A percentile compares a stretch with the other conserved stretches of the same genome.
These are phyloP conservation scores for Trachelus stipa DNA, from an alignment of 2,888 invertebrate species.

Conservation along the genomic window DNA sequence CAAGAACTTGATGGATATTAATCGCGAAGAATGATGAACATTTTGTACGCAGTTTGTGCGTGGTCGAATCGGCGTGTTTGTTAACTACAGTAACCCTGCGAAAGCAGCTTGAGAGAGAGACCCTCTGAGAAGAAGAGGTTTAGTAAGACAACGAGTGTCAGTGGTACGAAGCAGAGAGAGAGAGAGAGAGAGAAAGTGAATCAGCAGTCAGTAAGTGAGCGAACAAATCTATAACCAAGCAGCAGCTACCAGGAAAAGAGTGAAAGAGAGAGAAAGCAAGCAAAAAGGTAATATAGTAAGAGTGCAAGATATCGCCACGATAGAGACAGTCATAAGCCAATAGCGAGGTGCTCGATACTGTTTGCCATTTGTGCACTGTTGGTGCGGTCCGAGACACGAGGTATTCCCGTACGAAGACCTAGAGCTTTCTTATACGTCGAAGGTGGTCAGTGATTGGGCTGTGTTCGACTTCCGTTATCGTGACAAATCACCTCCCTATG, in stretches of 20 bases:
- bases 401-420: too few relatives aligned
- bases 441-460: not conserved
- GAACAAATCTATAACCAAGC: not conserved
- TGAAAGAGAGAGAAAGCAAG: not conserved
- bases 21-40: conserved; percentile 8
- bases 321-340: too few relatives aligned
- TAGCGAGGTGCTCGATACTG: too few relatives aligned
- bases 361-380: too few relatives aligned
- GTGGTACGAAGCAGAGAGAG: not conserved
- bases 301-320: not conserved
- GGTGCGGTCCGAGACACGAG: too few relatives aligned
- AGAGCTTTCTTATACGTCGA: too few relatives aligned
- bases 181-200: conserved; percentile 4
- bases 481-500: conserved; percentile 51
- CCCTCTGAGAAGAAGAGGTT: not conserved
- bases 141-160: not conserved
- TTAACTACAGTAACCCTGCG: not conserved
- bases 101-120: not conserved
- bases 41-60: not conserved
- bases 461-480: conserved; percentile 7
- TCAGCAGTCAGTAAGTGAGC: not conserved
- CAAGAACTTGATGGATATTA: not conserved
- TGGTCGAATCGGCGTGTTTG: conserved; percentile 2
- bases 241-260: not conserved
- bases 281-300: not conserved